Evolutionary conservation across 2,797 vertebrate genomes (phyloP).

Genomic region (Benthosema pterotum): DNA sequence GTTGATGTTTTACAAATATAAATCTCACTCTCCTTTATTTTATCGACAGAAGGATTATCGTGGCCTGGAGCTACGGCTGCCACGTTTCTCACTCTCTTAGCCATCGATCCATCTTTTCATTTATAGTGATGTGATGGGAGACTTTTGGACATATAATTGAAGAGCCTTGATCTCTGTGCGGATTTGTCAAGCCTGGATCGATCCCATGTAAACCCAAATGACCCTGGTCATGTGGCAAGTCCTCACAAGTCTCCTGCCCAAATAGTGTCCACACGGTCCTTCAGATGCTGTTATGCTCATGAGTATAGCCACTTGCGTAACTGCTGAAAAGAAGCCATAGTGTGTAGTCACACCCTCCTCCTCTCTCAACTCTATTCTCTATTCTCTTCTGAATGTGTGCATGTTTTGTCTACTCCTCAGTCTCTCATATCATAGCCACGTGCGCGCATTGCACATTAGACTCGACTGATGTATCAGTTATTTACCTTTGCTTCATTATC

Average conservation of each 20-base stretch:
- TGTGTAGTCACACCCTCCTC: slow-evolving; percentile 47
- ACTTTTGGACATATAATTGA: slow-evolving; percentile 6
- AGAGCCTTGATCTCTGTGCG: slow-evolving; percentile 47
- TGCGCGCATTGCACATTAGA: too few species aligned
- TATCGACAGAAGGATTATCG: slow-evolving; percentile 11
- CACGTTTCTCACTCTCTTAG: slow-evolving; percentile 10
- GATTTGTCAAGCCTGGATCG: slow-evolving; percentile 60
- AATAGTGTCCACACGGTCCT: slow-evolving; percentile 50
- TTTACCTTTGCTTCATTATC: too few species aligned
- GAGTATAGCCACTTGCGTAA: slow-evolving; percentile 59
- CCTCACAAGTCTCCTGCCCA: slow-evolving; percentile 50
- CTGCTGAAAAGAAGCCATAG: slow-evolving; percentile 24
- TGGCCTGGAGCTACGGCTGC: slow-evolving; percentile 41
- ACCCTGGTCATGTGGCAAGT: slow-evolving; percentile 56
- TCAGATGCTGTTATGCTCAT: slow-evolving; percentile 34
- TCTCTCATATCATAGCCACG: not conserved
- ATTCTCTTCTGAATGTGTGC: slow-evolving; percentile 3
- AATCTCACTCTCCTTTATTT: slow-evolving; percentile 30
- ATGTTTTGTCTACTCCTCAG: not conserved
- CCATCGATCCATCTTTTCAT: not conserved
- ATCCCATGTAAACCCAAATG: slow-evolving; percentile 61
- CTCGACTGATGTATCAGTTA: too few species aligned
- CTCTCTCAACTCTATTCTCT: slow-evolving; percentile 40
- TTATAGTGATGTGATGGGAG: not conserved
- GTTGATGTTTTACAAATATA: slow-evolving; percentile 10